Evolutionary conservation across 2,113 vertebrate genomes (phyloP), one percentile per base, ranked within the genome.

Genomic region (Hylia prasina): DNA sequence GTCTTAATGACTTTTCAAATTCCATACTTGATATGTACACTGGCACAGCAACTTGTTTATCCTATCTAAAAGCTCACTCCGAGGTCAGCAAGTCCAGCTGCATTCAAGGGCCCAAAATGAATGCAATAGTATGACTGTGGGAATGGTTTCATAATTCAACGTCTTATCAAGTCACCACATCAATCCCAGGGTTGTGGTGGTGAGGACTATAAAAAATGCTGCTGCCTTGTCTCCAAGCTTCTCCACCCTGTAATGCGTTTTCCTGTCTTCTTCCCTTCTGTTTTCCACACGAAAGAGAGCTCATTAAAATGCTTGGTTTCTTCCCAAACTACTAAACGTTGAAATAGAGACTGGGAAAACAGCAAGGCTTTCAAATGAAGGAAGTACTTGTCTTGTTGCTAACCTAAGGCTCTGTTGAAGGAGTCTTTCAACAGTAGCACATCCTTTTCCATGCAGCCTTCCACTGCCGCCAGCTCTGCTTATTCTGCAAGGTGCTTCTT

Each of bases 1-100:
- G 82, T 91, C 90, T 96, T 91, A 96, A 93, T 93, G 85, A 86
- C 78, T 94, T 93, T 93, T 94, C 71, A 88, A 0, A 96, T 96
- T 94, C 82, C 75, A 90, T 75, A 33, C 71, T 77, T 58, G 35
- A 44, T 88, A 90, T 80, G 71, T 72, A 83, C 70, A 75, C 79
- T 93, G 85, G 76, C 60, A 23, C 39, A 63, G 75, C 19, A 58
- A 35, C 63, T 90, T 96, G 87, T 95, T 96, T 96, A 54, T 90
- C 82, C 89, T 90, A 15, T 91, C 71, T 87, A n/a, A n/a, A 24
- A 82, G 61, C 81, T 66, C 68, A 70, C 30, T 19, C 44, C 58
- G 76, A 91, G 90, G 93, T 97, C 94, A 94, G 60, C 82, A 51
- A 63, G 63, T 66, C 91, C 76, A 57, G 24, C 37, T 10, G 8